Evolutionary conservation across 37 sponge, comb jelly and placozoan species (phyloP), one percentile per base, ranked within the genome.

Genomic region (Crambe crambe): DNA sequence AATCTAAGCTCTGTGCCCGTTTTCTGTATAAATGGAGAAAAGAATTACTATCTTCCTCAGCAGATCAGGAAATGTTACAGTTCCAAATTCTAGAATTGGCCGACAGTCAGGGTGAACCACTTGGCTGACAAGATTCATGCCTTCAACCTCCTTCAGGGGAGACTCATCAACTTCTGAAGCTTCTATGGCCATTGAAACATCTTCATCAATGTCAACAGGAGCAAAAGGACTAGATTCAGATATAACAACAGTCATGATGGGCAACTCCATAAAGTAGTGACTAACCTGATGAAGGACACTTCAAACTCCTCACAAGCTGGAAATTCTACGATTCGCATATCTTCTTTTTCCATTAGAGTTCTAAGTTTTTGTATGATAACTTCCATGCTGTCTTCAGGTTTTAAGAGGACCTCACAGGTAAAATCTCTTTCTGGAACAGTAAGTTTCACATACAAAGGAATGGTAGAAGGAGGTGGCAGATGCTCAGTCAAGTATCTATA

Each of bases 1-100:
- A 87, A 80, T 35, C 84, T 56, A 17, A 89, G 43, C 62, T 89
- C 89, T 29, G 84, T 79, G 0, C 89, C 89, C 38, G 84, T 84
- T 74, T 79, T 89, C 89, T 89, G 72, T 12, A 42, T 6, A 29
- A 20, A 70, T 22, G 1, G 37, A 68, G 38, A 44, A 21, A 56
- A 68, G 6, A 72, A 40, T n/a, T n/a, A n/a, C n/a, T n/a, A n/a
- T n/a, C n/a, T n/a, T n/a, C n/a, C n/a, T n/a, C n/a, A n/a, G n/a
- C n/a, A n/a, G n/a, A n/a, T n/a, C n/a, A n/a, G n/a, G n/a, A n/a
- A n/a, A n/a, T n/a, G n/a, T 81, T 31, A 87, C 87, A 31, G 81
- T 58, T 25, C 63, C 40, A 67, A 77, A 87, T 47, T 81, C 69
- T 3, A 87, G 70, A 29, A 87, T 70, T 22, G 87, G 87, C 37